Evolutionary conservation across 2,888 invertebrate species (phyloP).

Genomic region (Eupithecia inturbata): DNA sequence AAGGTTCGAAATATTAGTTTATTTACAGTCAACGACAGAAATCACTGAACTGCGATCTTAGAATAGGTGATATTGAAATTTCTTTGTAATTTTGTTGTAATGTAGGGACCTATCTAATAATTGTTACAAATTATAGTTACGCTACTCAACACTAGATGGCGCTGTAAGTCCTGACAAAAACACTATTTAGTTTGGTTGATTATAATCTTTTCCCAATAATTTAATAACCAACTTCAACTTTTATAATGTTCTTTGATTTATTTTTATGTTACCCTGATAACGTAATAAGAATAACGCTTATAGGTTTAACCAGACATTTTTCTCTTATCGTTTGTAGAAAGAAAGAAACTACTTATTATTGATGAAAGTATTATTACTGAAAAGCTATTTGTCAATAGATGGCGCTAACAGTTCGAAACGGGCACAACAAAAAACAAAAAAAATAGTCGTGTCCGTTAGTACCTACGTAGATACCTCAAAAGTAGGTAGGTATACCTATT

Average conservation of each 20-base stretch:
- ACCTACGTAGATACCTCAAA: background rate
- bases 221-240: background rate
- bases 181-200: background rate
- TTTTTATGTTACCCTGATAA: background rate
- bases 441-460: background rate
- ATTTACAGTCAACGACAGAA: no score
- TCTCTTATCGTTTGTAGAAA: background rate
- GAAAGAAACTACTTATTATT: no score
- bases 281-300: no score
- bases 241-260: background rate
- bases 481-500: background rate
- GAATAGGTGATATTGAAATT: no score
- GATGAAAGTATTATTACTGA: background rate
- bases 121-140: background rate
- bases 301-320: no score
- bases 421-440: background rate
- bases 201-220: no score
- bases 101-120: no score
- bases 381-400: slow-evolving; percentile 49
- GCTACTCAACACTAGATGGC: slow-evolving; percentile 35
- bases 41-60: no score
- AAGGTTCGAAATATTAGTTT: no score
- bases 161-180: slow-evolving; percentile 5
- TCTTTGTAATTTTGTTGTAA: no score
- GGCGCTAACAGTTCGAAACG: slow-evolving; percentile 33